phyloP scores from a whole-genome alignment of 2,113 vertebrate species.

The Cynopterus brachyotis region DNA sequence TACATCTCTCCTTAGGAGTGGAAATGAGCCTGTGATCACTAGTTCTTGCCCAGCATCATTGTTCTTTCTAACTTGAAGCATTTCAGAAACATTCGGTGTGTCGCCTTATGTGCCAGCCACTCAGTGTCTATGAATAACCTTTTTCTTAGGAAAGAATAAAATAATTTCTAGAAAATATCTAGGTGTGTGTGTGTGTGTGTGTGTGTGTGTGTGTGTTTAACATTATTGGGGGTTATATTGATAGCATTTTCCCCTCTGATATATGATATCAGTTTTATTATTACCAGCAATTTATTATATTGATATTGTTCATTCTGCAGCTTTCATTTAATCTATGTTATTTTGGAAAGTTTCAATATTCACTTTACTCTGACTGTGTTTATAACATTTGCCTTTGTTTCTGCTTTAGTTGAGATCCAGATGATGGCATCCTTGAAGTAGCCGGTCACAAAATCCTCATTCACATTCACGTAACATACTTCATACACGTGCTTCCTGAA shows the following conservation, averaged over 20 bases:
- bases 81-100: neutral
- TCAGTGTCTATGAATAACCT: neutral
- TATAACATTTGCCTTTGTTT: neutral
- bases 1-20: neutral
- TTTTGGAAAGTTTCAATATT: neutral
- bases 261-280: neutral
- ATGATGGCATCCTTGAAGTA: neutral
- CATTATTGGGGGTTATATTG: neutral
- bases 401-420: neutral
- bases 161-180: slow-evolving; percentile 8
- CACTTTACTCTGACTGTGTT: neutral
- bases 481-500: neutral
- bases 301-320: neutral
- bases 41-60: neutral
- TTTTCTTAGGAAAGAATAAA: slow-evolving; percentile 31
- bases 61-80: neutral
- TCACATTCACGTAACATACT: neutral
- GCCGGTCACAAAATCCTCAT: neutral
- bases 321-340: neutral
- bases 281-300: neutral
- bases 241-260: neutral
- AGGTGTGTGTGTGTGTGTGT: neutral
- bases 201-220: no score
- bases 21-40: neutral
- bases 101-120: neutral